These are phyloP conservation scores for cattle (Bos taurus) DNA, from an alignment of 2,113 vertebrate genomes.

Conservation along the genomic window DNA sequence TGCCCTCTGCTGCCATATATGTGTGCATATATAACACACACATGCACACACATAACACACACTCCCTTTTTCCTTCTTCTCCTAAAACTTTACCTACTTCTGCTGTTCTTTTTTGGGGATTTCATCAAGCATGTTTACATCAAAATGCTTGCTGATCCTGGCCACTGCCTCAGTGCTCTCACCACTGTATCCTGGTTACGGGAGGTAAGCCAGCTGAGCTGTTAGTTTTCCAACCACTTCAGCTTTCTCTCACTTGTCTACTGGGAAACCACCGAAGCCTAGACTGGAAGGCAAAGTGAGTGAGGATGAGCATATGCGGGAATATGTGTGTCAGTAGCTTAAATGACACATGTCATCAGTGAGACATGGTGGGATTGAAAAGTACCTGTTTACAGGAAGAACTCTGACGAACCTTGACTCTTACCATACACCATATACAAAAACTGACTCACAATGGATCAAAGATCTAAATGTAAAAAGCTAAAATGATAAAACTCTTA, in stretches of 20 bases:
- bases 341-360: neutral
- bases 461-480: neutral
- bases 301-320: neutral
- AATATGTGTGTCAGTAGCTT: neutral
- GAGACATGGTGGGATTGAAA: neutral
- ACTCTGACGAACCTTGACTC: neutral
- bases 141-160: neutral
- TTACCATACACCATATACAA: neutral
- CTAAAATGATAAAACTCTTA: neutral
- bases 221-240: conserved; percentile 3
- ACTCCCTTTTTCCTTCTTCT: neutral
- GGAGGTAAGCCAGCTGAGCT: neutral
- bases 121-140: neutral
- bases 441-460: neutral
- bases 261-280: conserved; percentile 59
- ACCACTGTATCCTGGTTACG: conserved; percentile 41
- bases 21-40: neutral
- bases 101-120: neutral
- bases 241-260: conserved; percentile 65
- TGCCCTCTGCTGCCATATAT: neutral
- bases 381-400: neutral
- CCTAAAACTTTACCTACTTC: neutral
- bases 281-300: neutral
- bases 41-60: neutral
- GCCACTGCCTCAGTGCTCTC: neutral